A percentile compares a stretch with the other conserved stretches of the same genome.
Conservation (phyloP, 2,797 vertebrate genomes). For the Galago senegalensis region DNA sequence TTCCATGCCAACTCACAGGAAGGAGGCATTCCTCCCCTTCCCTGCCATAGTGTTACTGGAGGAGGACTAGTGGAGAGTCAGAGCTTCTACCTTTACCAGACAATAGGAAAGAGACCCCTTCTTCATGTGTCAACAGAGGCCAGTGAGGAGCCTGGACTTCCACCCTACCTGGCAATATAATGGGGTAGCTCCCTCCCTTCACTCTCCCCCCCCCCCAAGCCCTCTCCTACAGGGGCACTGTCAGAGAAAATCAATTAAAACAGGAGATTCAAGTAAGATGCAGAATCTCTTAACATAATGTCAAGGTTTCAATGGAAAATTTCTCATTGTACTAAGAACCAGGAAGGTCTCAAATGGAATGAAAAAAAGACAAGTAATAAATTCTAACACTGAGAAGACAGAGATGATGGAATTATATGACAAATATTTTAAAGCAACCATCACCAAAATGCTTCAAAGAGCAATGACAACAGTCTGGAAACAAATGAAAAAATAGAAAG, state of each 20-base stretch:
- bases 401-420: not conserved
- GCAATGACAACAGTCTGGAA: not conserved
- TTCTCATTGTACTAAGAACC: not conserved
- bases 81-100: not conserved
- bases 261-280: not conserved
- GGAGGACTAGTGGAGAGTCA: too few species aligned
- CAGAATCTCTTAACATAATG: not conserved
- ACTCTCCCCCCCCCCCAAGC: accelerated
- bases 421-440: not conserved
- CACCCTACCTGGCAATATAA: not conserved
- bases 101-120: not conserved
- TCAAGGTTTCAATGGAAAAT: slow-evolving; percentile 14
- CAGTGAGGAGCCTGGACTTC: not conserved
- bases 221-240: not conserved
- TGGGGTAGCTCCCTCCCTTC: not conserved
- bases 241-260: not conserved
- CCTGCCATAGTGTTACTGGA: not conserved
- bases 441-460: not conserved
- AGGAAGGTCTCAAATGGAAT: not conserved
- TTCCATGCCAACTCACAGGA: not conserved
- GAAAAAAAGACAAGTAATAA: not conserved
- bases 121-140: not conserved
- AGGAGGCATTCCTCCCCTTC: not conserved
- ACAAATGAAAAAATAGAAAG: not conserved
- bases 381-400: not conserved